Percentiles rank a stretch among this genome's conserved stretches.
phyloP scores from a whole-genome alignment of 2,113 vertebrate species.

The Andinoacara biseriatus region DNA sequence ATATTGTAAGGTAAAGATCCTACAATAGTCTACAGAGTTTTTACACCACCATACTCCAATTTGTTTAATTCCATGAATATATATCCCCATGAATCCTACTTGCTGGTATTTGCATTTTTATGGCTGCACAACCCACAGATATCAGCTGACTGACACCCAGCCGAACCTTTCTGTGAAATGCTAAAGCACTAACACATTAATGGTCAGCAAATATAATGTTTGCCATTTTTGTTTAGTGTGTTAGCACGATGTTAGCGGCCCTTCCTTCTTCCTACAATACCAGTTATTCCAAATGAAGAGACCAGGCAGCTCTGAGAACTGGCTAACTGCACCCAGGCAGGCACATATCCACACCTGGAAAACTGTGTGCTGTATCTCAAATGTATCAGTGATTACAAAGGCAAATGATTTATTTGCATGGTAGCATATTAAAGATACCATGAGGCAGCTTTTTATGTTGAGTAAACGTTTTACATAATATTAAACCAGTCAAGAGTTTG shows the following conservation, averaged over 20 bases:
- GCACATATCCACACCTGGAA: conserved; percentile 25
- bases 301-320: background rate
- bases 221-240: background rate
- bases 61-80: background rate
- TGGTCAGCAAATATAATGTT: background rate
- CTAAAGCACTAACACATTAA: background rate
- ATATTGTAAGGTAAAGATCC: no score
- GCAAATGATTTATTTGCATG: conserved; percentile 46
- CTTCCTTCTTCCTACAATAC: background rate
- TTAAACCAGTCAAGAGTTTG: background rate
- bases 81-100: background rate
- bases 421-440: conserved; percentile 26
- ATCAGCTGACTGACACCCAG: background rate
- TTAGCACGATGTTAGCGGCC: no score
- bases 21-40: background rate
- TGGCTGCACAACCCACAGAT: background rate
- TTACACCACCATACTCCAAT: background rate
- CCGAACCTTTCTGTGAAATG: background rate
- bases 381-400: conserved; percentile 24
- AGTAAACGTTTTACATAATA: conserved; percentile 45
- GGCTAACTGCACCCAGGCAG: background rate
- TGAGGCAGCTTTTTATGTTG: conserved; percentile 7
- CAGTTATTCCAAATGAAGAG: background rate
- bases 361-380: conserved; percentile 8
- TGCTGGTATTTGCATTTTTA: background rate